Conservation (phyloP, 2,113 vertebrate genomes). For the Rattus norvegicus region DNA sequence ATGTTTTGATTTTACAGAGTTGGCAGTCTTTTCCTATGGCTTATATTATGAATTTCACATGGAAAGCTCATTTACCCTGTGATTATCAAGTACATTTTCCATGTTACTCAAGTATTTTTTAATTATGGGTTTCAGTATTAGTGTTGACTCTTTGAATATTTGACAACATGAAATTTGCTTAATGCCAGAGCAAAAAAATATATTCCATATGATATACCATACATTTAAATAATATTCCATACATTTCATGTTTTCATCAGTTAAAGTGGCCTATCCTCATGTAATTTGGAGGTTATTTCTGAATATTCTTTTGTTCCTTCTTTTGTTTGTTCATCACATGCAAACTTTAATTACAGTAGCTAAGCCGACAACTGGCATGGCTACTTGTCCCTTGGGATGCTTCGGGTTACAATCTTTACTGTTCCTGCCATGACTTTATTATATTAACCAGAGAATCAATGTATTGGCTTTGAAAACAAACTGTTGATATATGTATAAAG, state of each 20-base stretch:
- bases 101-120: not conserved
- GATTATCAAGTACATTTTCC: not conserved
- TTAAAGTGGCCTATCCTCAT: not conserved
- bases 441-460: not conserved
- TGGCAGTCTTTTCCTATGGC: not conserved
- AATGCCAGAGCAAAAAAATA: not conserved
- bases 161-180: slow-evolving; percentile 4
- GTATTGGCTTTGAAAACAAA: not conserved
- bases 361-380: not conserved
- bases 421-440: not conserved
- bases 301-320: not conserved
- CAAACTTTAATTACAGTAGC: not conserved
- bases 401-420: not conserved
- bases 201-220: not conserved
- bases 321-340: not conserved
- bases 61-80: not conserved
- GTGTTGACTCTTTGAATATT: not conserved
- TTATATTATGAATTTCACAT: slow-evolving; percentile 1
- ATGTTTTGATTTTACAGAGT: not conserved
- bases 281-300: not conserved
- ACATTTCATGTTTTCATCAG: not conserved
- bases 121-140: not conserved
- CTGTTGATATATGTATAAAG: not conserved
- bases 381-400: not conserved
- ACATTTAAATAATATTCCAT: slow-evolving; percentile 4